Percentiles rank a stretch among this genome's conserved stretches.
Conservation (phyloP, 2,113 vertebrate genomes). For the Rutilus rutilus region DNA sequence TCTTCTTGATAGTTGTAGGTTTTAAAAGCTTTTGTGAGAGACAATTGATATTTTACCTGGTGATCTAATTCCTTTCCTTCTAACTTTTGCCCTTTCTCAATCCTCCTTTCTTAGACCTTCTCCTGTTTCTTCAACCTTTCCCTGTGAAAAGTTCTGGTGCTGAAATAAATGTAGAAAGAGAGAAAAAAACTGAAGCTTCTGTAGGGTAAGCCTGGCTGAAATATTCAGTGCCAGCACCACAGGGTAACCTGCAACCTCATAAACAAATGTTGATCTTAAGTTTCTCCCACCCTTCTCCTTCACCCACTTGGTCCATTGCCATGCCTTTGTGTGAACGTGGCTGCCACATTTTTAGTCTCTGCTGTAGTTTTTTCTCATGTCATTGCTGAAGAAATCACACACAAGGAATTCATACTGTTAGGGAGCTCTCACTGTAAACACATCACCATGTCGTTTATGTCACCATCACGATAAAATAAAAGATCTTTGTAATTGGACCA, state of each 20-base stretch:
- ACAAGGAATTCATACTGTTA: too few species aligned
- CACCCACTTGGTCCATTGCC: constrained; percentile 67
- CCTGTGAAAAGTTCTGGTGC: constrained; percentile 45
- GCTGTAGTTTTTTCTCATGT: constrained; percentile 57
- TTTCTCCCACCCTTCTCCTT: constrained; percentile 39
- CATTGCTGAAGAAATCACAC: constrained; percentile 30
- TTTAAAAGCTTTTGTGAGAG: constrained; percentile 29
- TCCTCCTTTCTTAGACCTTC: constrained; percentile 64
- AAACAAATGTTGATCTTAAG: constrained; percentile 10
- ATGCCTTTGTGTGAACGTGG: constrained; percentile 52
- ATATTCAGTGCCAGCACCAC: constrained; percentile 30
- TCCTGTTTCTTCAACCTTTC: constrained; percentile 75
- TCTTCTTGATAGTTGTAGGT: neutral
- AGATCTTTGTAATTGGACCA: neutral
- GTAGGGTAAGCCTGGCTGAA: constrained; percentile 49
- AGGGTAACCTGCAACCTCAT: constrained; percentile 37
- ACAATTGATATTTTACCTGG: constrained; percentile 46
- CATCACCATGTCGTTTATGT: constrained; percentile 21
- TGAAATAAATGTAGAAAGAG: constrained; percentile 39
- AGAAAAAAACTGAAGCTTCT: constrained; percentile 42
- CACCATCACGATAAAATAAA: neutral
- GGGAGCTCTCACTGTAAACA: neutral
- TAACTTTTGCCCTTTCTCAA: constrained; percentile 66
- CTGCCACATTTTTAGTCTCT: constrained; percentile 55
- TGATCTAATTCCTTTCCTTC: constrained; percentile 69